Conservation (phyloP, 2,888 invertebrate species). For the Drosophila tanythrix region DNA sequence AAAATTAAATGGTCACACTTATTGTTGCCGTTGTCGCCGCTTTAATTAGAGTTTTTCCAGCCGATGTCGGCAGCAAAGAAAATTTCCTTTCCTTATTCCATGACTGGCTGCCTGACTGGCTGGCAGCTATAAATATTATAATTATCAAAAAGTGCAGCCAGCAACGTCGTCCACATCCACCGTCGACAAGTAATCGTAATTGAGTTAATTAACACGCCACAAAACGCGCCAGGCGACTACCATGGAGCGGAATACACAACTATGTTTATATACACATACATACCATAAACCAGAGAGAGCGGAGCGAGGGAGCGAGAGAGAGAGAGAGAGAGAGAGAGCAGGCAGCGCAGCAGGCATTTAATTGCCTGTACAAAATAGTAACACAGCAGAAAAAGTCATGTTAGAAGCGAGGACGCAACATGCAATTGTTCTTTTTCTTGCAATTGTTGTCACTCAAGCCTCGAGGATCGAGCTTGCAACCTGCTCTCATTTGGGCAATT, state of each 20-base stretch:
- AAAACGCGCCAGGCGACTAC: slow-evolving; percentile 72
- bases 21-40: slow-evolving; percentile 57
- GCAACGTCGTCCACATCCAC: slow-evolving; percentile 30
- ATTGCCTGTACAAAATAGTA: slow-evolving; percentile 76
- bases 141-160: slow-evolving; percentile 78
- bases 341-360: slow-evolving; percentile 66
- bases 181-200: slow-evolving; percentile 74
- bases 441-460: slow-evolving; percentile 1
- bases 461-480: background rate
- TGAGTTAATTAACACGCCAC: slow-evolving; percentile 80
- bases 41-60: slow-evolving; percentile 78
- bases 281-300: background rate
- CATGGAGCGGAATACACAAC: slow-evolving; percentile 27
- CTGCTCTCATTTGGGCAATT: background rate
- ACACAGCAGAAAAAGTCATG: slow-evolving; percentile 38
- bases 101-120: slow-evolving; percentile 20
- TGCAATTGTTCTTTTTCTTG: slow-evolving; percentile 21
- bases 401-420: slow-evolving; percentile 28
- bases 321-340: slow-evolving; percentile 9
- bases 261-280: slow-evolving; percentile 2
- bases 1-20: slow-evolving; percentile 81
- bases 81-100: slow-evolving; percentile 56
- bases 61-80: slow-evolving; percentile 49
- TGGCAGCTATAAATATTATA: slow-evolving; percentile 77
- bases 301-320: background rate